Evolutionary conservation across 2,797 vertebrate genomes (phyloP), one percentile per base, ranked within the genome.

Genomic region (Sebastes miniatus): DNA sequence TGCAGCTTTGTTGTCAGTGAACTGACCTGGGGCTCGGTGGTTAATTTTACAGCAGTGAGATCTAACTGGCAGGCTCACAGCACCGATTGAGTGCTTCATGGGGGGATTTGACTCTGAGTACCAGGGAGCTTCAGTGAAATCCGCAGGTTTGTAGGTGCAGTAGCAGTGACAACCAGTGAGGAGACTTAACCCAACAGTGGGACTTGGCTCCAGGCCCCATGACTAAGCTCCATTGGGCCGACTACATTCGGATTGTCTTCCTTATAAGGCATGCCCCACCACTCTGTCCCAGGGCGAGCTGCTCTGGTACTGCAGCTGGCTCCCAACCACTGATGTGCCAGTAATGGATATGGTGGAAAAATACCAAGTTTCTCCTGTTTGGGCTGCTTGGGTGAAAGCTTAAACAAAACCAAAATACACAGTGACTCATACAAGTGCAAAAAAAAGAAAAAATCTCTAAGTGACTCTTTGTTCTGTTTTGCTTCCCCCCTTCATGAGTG

Each of bases 221-320:
- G 90, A 94, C 92, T 93, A 89, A 94, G 82, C 90, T 87, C 82
- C 72, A 71, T 81, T 84, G 81, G 89, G 79, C 83, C 77, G 58
- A 86, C 87, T 90, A 72, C 86, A 84, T 88, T 88, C 59, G n/a
- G 83, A 90, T 88, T 87, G 89, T 88, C 91, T 93, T 94, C 95
- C 95, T 93, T 95, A 95, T 94, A 95, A 92, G 95, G 95, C 64
- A 12, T 81, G 77, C 58, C 89, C 92, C 87, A 71, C 90, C 76
- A 76, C 87, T 88, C 80, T 68, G 85, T 87, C 90, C 84, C 84
- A 73, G 65, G 85, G 64, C 47, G 34, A 87, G 79, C 86, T 85
- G 84, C 79, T 84, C 69, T 82, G 73, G 83, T 78, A 79, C 90
- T 70, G 84, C 89, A 89, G 84, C 90, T 90, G 90, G 65, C 79